Conservation (phyloP, 2,888 invertebrate genomes). For the Drosophila subquinaria region DNA sequence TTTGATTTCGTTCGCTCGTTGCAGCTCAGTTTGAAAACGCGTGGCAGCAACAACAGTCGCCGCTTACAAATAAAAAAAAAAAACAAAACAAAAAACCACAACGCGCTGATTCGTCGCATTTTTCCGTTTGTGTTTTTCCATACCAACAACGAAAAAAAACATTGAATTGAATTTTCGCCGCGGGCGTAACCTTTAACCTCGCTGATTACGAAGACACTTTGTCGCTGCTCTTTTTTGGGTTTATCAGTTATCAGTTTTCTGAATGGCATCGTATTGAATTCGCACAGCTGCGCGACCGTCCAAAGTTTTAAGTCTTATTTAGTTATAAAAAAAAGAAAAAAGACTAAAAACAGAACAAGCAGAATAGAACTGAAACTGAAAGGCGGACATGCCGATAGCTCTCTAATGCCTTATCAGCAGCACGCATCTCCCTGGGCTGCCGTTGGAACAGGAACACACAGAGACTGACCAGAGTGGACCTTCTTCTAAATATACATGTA, state of each 20-base stretch:
- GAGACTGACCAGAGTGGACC: constrained; percentile 38
- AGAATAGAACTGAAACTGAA: constrained; percentile 2
- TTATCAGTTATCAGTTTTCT: constrained; percentile 4
- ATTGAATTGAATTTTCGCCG: constrained; percentile 55
- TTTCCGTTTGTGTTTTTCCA: constrained; percentile 50
- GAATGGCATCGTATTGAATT: constrained; percentile 6
- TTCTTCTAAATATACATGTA: constrained; percentile 6
- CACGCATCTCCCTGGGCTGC: constrained; percentile 58
- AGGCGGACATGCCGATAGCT: constrained; percentile 19
- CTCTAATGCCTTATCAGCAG: constrained; percentile 71
- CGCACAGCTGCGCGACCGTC: constrained; percentile 43
- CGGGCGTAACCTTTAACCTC: constrained; percentile 62
- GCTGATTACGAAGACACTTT: constrained; percentile 48
- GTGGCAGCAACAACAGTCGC: constrained; percentile 58
- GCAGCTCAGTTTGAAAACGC: constrained; percentile 53
- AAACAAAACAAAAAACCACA: neutral
- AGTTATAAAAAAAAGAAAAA: constrained; percentile 53
- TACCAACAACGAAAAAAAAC: constrained; percentile 6
- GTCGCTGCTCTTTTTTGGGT: constrained; percentile 42
- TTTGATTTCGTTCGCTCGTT: constrained; percentile 37
- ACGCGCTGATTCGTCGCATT: constrained; percentile 37
- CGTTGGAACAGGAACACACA: constrained; percentile 54
- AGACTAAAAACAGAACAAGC: constrained; percentile 33
- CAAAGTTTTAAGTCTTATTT: constrained; percentile 52
- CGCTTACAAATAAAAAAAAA: neutral